Evolutionary conservation across 2,888 invertebrate species (phyloP), one percentile per base, ranked within the genome.

Genomic region (Omphaloscelis lunosa): DNA sequence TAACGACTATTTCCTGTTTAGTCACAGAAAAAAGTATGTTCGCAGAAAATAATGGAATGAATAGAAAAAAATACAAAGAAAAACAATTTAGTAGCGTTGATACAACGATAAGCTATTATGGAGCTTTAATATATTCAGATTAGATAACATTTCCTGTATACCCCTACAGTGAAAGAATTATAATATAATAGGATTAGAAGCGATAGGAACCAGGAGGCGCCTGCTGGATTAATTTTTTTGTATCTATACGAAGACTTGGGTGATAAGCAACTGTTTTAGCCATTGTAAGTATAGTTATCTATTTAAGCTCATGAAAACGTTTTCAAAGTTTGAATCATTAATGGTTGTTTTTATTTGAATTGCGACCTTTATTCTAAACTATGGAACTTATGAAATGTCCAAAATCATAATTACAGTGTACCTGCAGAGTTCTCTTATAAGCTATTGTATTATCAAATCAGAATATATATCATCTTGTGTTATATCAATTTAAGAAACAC

Each of bases 191-290:
- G 89, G 90, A 91, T 91, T 91, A 89, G 68, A 48, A 69, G 17
- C 71, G 88, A 87, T 89, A 89, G 82, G 63, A 77, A 65, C 45
- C 53, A 20, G 45, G 77, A 85, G 90, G 89, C 86, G 89, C 90
- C 90, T 83, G 59, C 6, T 68, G 89, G 93, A 93, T 94, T 94
- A 92, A 76, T 80, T 86, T 89, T 91, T 90, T 87, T 88, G 84
- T 87, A 83, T 88, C 82, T 85, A 83, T 85, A 82, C 89, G 85
- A 89, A 87, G 87, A 83, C 79, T 75, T 86, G 81, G 75, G 72
- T 75, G 84, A 88, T 91, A 90, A 92, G 90, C 90, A 84, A 80
- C 79, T 75, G 80, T 87, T 87, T 88, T 82, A 87, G 67, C n/a
- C n/a, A 73, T 81, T 86, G 71, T 85, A 75, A 74, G 73, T 62